Evolutionary conservation across 2,888 invertebrate genomes (phyloP).

Genomic region (Leptura quadrifasciata): DNA sequence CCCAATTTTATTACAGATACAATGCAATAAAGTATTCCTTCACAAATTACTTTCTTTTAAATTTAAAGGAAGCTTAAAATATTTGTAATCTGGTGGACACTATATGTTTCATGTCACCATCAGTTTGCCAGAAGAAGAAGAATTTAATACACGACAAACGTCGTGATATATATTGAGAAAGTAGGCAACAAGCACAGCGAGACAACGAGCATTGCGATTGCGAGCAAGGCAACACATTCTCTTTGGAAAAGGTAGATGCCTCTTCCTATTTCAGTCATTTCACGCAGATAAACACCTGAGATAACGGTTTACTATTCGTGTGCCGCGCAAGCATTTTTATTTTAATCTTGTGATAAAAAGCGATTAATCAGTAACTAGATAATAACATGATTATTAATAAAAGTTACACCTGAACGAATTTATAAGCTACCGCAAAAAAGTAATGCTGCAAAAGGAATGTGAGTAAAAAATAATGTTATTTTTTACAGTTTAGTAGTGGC

Average conservation of each 20-base stretch:
- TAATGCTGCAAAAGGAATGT: conserved; percentile 32
- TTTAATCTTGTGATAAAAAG: conserved; percentile 28
- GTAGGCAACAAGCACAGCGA: conserved; percentile 29
- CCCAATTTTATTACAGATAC: too few relatives aligned
- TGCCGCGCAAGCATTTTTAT: conserved; percentile 32
- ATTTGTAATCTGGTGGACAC: too few relatives aligned
- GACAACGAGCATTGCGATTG: too few relatives aligned
- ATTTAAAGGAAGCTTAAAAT: too few relatives aligned
- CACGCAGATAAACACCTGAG: conserved; percentile 15
- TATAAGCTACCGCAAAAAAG: conserved; percentile 25
- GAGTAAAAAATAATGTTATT: conserved; percentile 18
- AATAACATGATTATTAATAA: conserved; percentile 35
- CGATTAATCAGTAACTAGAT: conserved; percentile 27
- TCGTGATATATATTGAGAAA: conserved; percentile 5
- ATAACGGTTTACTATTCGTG: conserved; percentile 33
- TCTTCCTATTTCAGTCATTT: conserved; percentile 12
- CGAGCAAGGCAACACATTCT: neutral
- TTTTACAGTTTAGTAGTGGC: conserved; percentile 26
- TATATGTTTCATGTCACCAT: too few relatives aligned
- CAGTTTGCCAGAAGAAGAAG: too few relatives aligned
- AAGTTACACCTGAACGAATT: conserved; percentile 12
- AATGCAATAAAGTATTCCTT: too few relatives aligned
- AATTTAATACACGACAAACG: neutral
- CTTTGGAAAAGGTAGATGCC: conserved; percentile 19
- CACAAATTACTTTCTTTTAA: too few relatives aligned